phyloP scores from a whole-genome alignment of 2,888 invertebrate genomes.

The Ichneumoninae sp. region DNA sequence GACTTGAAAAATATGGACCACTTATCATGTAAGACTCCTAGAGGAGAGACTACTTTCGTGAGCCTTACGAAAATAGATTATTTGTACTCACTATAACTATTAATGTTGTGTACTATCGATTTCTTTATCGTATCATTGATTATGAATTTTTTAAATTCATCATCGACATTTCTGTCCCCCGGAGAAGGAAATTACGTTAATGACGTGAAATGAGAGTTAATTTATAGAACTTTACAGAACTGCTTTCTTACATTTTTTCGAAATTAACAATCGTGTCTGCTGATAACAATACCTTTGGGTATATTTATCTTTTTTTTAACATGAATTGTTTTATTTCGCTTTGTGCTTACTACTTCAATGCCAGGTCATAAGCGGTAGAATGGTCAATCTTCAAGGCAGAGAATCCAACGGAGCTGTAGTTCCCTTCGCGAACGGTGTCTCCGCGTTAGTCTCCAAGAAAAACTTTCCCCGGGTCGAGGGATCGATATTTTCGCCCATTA shows the following conservation, averaged over 20 bases:
- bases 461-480: slow-evolving; percentile 85
- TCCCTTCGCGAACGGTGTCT: slow-evolving; percentile 86
- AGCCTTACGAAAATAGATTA: slow-evolving; percentile 27
- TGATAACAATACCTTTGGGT: not conserved
- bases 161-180: not conserved
- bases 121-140: not conserved
- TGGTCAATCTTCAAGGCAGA: not conserved
- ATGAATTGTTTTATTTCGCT: not conserved
- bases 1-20: slow-evolving; percentile 32
- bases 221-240: not conserved
- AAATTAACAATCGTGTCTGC: not conserved
- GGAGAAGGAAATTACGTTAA: too few species aligned
- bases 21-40: slow-evolving; percentile 17
- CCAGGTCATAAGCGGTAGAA: not conserved
- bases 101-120: not conserved
- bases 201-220: too few species aligned
- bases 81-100: slow-evolving; percentile 33
- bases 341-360: not conserved
- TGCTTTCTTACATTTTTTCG: not conserved
- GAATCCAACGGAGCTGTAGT: slow-evolving; percentile 16
- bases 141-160: not conserved
- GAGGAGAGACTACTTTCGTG: slow-evolving; percentile 26
- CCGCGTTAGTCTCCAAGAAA: slow-evolving; percentile 87
- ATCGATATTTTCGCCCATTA: slow-evolving; percentile 86
- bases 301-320: not conserved